A percentile compares a stretch with the other conserved stretches of the same genome.
Evolutionary conservation across 1,140 invertebrate species (phyloP).

Genomic region (Odontomachus brunneus): DNA sequence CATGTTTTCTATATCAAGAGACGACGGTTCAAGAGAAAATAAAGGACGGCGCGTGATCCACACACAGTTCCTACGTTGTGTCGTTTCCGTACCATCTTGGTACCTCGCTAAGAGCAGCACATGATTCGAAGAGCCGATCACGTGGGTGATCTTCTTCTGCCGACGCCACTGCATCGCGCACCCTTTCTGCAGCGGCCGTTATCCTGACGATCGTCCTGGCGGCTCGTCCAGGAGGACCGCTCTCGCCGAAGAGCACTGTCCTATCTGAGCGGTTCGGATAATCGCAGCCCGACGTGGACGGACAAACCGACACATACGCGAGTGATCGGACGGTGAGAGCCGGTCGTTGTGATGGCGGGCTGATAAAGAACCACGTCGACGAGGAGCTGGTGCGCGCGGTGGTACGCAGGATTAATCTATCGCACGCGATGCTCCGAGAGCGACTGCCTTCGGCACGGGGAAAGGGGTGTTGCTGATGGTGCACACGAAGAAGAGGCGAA

Average conservation of each 20-base stretch:
- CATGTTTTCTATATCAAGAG: background rate
- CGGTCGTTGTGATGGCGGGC: background rate
- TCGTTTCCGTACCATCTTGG: conserved; percentile 82
- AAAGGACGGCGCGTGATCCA: background rate
- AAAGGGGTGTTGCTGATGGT: conserved; percentile 37
- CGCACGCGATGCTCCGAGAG: conserved; percentile 73
- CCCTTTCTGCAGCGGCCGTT: conserved; percentile 19
- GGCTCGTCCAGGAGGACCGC: background rate
- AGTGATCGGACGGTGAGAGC: background rate
- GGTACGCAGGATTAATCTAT: conserved; percentile 62
- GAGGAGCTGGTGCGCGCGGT: conserved; percentile 25
- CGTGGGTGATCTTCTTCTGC: conserved; percentile 81
- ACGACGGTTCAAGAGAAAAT: background rate
- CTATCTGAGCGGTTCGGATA: background rate
- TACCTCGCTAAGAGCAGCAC: conserved; percentile 84
- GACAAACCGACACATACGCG: background rate
- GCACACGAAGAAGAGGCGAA: conserved; percentile 19
- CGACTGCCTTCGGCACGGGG: conserved; percentile 71
- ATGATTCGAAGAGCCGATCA: conserved; percentile 85
- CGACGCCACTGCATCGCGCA: conserved; percentile 84
- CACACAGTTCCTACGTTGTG: background rate
- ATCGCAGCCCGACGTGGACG: background rate
- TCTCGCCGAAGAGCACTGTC: background rate
- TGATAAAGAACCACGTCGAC: conserved; percentile 48
- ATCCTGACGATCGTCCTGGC: background rate